Evolutionary conservation across 2,113 vertebrate species (phyloP).

Genomic region (Mola mola): DNA sequence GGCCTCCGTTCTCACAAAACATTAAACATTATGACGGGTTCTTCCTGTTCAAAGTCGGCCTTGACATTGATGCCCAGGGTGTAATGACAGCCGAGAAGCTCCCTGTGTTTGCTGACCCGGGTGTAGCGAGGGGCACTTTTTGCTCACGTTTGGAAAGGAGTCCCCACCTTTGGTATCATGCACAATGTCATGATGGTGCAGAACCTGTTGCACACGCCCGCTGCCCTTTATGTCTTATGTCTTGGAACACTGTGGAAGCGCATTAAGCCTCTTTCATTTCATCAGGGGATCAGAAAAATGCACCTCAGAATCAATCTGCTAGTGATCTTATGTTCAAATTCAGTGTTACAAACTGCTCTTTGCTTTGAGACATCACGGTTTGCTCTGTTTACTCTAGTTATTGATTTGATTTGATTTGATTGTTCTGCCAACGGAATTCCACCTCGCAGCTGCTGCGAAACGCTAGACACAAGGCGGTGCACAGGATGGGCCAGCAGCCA

Average conservation of each 20-base stretch:
- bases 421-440: conserved; percentile 68
- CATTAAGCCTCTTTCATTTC: conserved; percentile 1
- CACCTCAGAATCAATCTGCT: conserved; percentile 6
- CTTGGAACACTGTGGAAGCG: neutral
- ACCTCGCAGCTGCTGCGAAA: conserved; percentile 57
- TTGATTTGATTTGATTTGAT: too few species aligned
- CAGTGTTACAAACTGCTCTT: conserved; percentile 29
- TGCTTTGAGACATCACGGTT: conserved; percentile 40
- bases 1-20: too few species aligned
- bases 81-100: too few species aligned
- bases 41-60: too few species aligned
- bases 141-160: conserved; percentile 21
- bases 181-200: conserved; percentile 25
- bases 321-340: conserved; percentile 17
- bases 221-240: too few species aligned
- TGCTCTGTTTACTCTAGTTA: neutral
- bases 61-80: too few species aligned
- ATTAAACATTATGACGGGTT: too few species aligned
- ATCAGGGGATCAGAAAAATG: neutral
- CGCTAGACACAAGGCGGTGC: conserved; percentile 35
- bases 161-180: conserved; percentile 11
- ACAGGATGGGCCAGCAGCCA: conserved; percentile 65
- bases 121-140: conserved; percentile 15
- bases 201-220: conserved; percentile 9
- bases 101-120: too few species aligned